Evolutionary conservation across 2,888 invertebrate species (phyloP).

Genomic region (Pyrrhia umbra): DNA sequence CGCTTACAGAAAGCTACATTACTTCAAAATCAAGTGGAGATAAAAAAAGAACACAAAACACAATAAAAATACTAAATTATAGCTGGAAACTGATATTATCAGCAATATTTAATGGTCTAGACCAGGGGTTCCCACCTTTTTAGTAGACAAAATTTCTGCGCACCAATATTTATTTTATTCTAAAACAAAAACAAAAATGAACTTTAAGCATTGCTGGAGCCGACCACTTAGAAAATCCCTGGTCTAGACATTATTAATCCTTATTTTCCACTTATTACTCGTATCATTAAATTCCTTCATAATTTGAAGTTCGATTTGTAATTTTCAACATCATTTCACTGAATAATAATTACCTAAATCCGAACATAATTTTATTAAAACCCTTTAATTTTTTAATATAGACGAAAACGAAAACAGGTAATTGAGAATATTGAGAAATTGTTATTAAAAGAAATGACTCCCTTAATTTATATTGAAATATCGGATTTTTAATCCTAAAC

Average conservation of each 20-base stretch:
- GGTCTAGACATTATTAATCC: not conserved
- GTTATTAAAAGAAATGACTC: not conserved
- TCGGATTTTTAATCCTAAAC: too few relatives aligned
- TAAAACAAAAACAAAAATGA: too few relatives aligned
- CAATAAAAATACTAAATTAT: too few relatives aligned
- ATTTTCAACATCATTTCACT: not conserved
- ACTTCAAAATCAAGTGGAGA: not conserved
- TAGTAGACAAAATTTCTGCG: too few relatives aligned
- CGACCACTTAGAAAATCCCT: too few relatives aligned
- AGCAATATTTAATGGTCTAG: not conserved
- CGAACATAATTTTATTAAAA: not conserved
- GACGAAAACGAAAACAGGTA: not conserved
- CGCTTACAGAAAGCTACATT: too few relatives aligned
- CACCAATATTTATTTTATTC: too few relatives aligned
- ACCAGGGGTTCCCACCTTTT: too few relatives aligned
- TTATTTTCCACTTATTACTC: not conserved
- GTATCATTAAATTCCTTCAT: constrained; percentile 4
- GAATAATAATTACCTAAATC: constrained; percentile 9
- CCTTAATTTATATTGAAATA: too few relatives aligned
- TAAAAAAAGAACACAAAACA: not conserved
- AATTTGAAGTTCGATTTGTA: constrained; percentile 4
- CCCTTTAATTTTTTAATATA: not conserved
- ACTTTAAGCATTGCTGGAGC: too few relatives aligned
- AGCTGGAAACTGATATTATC: not conserved
- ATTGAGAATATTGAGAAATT: not conserved